phyloP scores from a whole-genome alignment of 2,113 vertebrate species.

The Aegithalos caudatus region DNA sequence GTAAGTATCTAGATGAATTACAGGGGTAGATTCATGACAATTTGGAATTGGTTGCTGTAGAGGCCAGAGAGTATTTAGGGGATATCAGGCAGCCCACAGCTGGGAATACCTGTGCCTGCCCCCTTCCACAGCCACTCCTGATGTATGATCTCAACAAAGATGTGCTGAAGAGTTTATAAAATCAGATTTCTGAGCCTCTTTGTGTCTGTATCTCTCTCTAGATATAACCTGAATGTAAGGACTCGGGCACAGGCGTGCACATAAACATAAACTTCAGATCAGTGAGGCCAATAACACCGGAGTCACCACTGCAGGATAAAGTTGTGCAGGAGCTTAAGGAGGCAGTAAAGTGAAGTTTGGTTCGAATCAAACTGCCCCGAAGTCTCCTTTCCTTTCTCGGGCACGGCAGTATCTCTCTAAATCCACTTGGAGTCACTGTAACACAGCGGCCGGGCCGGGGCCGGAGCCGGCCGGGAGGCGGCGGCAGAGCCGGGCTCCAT shows the following conservation, averaged over 20 bases:
- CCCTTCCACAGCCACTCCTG: not conserved
- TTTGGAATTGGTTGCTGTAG: not conserved
- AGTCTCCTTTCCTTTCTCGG: too few relatives aligned
- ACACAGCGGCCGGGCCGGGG: not conserved
- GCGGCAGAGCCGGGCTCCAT: not conserved
- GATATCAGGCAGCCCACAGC: not conserved
- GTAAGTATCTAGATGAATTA: not conserved
- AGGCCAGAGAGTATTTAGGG: not conserved
- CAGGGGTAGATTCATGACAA: not conserved
- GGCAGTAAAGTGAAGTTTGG: rapidly evolving
- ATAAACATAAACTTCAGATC: not conserved
- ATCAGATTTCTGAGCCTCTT: not conserved
- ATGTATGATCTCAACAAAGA: not conserved
- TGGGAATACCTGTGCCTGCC: too few relatives aligned
- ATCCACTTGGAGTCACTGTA: conserved; percentile 70
- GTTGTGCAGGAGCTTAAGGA: not conserved
- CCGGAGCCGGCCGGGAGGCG: not conserved
- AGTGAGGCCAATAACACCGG: rapidly evolving
- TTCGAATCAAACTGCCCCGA: rapidly evolving
- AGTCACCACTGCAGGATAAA: rapidly evolving
- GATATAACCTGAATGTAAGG: not conserved
- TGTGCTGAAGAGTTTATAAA: not conserved
- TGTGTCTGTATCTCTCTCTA: rapidly evolving
- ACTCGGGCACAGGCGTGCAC: rapidly evolving
- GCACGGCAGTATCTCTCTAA: not conserved